A percentile compares a stretch with the other conserved stretches of the same genome.
Conservation (phyloP, 2,888 invertebrate species). For the Anthophora plumipes region DNA sequence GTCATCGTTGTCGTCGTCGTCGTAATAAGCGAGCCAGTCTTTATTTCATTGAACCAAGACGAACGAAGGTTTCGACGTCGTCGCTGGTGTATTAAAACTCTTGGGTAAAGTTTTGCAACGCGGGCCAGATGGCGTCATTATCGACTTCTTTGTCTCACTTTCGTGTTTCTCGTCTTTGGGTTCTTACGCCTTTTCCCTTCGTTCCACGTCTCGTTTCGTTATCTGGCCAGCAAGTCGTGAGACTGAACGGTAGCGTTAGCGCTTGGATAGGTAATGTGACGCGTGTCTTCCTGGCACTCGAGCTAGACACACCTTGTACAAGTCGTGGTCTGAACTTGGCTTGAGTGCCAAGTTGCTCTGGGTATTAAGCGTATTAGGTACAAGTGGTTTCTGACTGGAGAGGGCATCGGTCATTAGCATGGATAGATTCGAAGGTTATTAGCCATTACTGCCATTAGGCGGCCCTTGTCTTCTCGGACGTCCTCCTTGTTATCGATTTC, state of each 20-base stretch:
- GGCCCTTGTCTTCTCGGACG: conserved; percentile 71
- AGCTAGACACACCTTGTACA: conserved; percentile 53
- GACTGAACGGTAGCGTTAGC: conserved; percentile 69
- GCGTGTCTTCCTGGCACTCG: conserved; percentile 74
- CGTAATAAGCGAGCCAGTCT: conserved; percentile 66
- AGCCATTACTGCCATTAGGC: conserved; percentile 81
- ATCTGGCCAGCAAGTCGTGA: conserved; percentile 43
- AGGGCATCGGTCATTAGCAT: conserved; percentile 81
- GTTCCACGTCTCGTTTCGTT: conserved; percentile 34
- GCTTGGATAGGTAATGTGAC: conserved; percentile 77
- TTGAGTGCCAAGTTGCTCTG: conserved; percentile 79
- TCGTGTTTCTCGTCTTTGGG: background rate
- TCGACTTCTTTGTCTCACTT: conserved; percentile 69
- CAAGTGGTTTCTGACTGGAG: conserved; percentile 75
- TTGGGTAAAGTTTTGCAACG: conserved; percentile 78
- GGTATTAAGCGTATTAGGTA: conserved; percentile 80
- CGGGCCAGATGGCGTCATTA: conserved; percentile 82
- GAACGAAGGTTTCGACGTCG: conserved; percentile 58
- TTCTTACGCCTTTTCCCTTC: conserved; percentile 8
- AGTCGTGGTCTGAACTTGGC: conserved; percentile 72
- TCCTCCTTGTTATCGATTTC: conserved; percentile 49
- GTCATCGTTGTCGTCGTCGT: conserved; percentile 57
- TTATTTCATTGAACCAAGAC: conserved; percentile 64
- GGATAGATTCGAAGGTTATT: conserved; percentile 82
- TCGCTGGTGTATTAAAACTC: conserved; percentile 80